Conservation (phyloP, 2,113 vertebrate genomes). For the Nasalis larvatus region DNA sequence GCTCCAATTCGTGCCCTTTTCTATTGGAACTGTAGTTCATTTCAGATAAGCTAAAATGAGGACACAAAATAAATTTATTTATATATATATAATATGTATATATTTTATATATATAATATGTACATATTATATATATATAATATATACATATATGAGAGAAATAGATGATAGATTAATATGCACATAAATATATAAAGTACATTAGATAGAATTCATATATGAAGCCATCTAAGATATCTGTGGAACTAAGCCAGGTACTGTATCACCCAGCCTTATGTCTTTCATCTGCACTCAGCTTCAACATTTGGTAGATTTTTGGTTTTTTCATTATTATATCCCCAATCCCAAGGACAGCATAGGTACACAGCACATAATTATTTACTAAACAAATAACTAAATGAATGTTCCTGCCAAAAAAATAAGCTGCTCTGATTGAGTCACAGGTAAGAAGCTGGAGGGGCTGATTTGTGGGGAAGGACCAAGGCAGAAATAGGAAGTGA, state of each 20-base stretch:
- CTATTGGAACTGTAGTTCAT: neutral
- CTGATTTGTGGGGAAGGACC: neutral
- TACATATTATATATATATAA: neutral
- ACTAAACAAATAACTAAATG: neutral
- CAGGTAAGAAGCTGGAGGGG: neutral
- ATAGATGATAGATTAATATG: neutral
- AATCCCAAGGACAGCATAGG: neutral
- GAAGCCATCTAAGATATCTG: neutral
- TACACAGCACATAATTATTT: neutral
- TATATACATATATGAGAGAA: neutral
- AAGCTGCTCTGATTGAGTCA: neutral
- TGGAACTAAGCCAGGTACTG: neutral
- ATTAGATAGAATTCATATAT: neutral
- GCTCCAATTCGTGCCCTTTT: neutral
- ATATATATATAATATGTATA: no score
- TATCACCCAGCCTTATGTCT: neutral
- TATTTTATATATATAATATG: neutral
- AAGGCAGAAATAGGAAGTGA: neutral
- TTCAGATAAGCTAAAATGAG: neutral
- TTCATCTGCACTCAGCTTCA: neutral
- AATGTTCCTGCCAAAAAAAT: neutral
- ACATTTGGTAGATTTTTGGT: neutral
- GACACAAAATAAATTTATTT: neutral
- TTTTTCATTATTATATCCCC: neutral
- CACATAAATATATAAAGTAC: neutral